phyloP scores from a whole-genome alignment of 2,113 vertebrate genomes.

The Tachysurus vachellii region DNA sequence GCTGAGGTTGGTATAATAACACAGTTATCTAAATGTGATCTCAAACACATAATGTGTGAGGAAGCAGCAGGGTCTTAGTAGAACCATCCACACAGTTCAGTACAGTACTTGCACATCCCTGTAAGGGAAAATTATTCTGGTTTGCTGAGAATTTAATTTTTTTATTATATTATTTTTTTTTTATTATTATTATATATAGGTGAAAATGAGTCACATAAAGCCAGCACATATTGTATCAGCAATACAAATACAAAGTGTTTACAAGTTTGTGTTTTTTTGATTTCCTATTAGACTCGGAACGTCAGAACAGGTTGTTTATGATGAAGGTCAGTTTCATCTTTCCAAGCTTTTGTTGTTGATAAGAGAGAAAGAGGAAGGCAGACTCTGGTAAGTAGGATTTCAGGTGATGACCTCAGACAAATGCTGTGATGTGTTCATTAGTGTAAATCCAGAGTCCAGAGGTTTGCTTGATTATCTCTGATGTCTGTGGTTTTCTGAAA shows the following conservation, averaged over 20 bases:
- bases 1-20: slow-evolving; percentile 21
- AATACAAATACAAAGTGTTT: slow-evolving; percentile 9
- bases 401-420: slow-evolving; percentile 37
- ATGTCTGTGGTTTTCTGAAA: slow-evolving; percentile 40
- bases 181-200: slow-evolving; percentile 12
- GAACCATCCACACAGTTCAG: slow-evolving; percentile 34
- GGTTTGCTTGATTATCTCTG: slow-evolving; percentile 32
- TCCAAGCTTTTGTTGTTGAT: slow-evolving; percentile 40
- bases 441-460: slow-evolving; percentile 34
- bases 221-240: neutral
- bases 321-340: slow-evolving; percentile 44
- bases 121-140: neutral
- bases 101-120: neutral
- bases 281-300: neutral
- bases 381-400: neutral
- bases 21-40: slow-evolving; percentile 10
- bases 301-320: slow-evolving; percentile 11
- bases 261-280: slow-evolving; percentile 12
- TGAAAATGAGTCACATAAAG: slow-evolving; percentile 14
- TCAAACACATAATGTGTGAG: neutral
- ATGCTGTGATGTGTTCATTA: slow-evolving; percentile 51
- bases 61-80: neutral
- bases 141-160: slow-evolving; percentile 2
- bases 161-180: neutral
- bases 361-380: neutral